Conservation (phyloP, 2,797 vertebrate species). For the Tenualosa thibaudeaui region DNA sequence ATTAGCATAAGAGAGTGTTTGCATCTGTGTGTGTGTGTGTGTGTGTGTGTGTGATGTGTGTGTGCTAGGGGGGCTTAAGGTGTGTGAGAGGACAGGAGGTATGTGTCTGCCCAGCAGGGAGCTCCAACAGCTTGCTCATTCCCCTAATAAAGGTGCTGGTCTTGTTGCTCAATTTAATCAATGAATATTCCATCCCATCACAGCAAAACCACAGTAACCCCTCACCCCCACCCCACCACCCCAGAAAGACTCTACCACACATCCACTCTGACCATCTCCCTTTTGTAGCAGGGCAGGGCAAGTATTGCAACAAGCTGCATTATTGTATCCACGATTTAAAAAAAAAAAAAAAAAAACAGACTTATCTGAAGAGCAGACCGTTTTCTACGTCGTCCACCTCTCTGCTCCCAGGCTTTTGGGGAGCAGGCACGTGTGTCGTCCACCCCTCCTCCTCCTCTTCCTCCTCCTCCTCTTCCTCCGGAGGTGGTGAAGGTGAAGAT, state of each 20-base stretch:
- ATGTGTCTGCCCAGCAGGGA: neutral
- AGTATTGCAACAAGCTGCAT: slow-evolving; percentile 42
- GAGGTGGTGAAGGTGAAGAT: slow-evolving; percentile 40
- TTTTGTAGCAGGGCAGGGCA: slow-evolving; percentile 45
- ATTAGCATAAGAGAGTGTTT: slow-evolving; percentile 34
- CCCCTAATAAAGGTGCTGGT: neutral
- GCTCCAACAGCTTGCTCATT: slow-evolving; percentile 5
- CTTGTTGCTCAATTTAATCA: neutral
- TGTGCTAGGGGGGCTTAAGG: neutral
- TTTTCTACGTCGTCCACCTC: slow-evolving; percentile 45
- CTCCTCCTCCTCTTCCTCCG: slow-evolving; percentile 2
- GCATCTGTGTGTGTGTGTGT: slow-evolving; percentile 8
- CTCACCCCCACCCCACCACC: neutral
- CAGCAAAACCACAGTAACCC: neutral
- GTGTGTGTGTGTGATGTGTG: slow-evolving; percentile 3
- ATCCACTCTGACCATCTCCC: neutral
- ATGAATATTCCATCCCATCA: slow-evolving; percentile 19
- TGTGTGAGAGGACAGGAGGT: neutral
- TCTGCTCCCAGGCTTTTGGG: slow-evolving; percentile 43
- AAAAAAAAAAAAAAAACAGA: neutral
- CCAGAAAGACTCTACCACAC: neutral
- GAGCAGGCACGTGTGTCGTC: slow-evolving; percentile 49
- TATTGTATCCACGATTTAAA: slow-evolving; percentile 35
- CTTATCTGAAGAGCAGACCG: slow-evolving; percentile 4
- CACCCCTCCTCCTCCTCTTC: neutral